Base-by-base conservation (phyloP, 1,140 invertebrate genomes). In the Limonius californicus region DNA sequence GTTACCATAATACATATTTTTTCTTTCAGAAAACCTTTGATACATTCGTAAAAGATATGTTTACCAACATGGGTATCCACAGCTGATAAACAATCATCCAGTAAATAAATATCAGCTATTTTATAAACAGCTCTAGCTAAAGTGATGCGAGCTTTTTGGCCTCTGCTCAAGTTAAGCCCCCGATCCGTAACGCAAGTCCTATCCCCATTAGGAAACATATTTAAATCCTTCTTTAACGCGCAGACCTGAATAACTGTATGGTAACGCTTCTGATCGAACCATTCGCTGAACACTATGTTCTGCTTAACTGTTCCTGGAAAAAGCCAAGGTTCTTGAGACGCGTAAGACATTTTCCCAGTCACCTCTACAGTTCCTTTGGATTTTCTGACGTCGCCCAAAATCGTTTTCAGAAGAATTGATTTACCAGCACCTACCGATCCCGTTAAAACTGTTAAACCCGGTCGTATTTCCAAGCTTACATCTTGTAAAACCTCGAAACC, bases 111-210 rank as follows among this genome's bases (percentile, higher is more conserved):
- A 68, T 94, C 90, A 0, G 88, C 85, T 68, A 91, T 71, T 53
- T 84, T 82, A 76, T 95, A 95, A 9, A 94, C 81, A 12, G 91
- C 86, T 45, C 92, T 84, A 0, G 92, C 92, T 19, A 95, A 77
- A 72, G 91, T 94, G 3, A 97, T 89, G 65, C 94, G 83, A 0
- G 94, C 93, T 64, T 90, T 87, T 78, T 97, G 95, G 42, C 95
- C 94, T 59, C 94, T 94, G 75, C 90, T 94, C 11, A 92, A 79
- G 66, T 83, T 86, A 14, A 93, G 85, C 35, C 95, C 95, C 53
- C 90, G 30, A 66, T 90, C 87, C 1, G 94, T 94, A 6, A 97
- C 91, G 27, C 94, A 78, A 0, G 94, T 97, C 65, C 85, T 83
- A 72, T 97, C 95, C 7, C 89, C 88, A 67, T 86, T 80, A 1